Percentiles rank a stretch among this genome's conserved stretches.
phyloP scores from a whole-genome alignment of 2,113 vertebrate species.

The Poeciliopsis prolifica region DNA sequence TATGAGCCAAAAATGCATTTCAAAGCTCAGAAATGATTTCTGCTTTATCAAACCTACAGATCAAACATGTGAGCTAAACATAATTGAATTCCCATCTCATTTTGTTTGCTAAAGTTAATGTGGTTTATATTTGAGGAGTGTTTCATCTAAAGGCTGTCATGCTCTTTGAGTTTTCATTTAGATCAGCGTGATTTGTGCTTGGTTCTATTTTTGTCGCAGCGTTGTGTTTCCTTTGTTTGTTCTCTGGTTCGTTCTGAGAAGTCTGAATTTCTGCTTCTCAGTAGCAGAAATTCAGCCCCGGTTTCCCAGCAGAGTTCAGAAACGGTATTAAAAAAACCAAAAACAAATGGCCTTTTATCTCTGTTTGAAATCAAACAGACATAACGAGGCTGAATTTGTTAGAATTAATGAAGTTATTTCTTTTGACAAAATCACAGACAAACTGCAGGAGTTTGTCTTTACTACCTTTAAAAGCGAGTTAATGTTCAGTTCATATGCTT shows the following conservation, averaged over 20 bases:
- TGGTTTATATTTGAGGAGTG: slow-evolving; percentile 8
- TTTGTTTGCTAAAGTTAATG: slow-evolving; percentile 9
- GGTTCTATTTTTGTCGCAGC: neutral
- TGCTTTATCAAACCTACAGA: neutral
- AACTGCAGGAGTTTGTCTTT: neutral
- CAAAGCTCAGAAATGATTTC: neutral
- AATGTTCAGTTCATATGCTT: neutral
- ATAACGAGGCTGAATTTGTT: neutral
- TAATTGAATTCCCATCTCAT: neutral
- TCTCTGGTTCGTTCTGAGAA: neutral
- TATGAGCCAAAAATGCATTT: too few relatives aligned
- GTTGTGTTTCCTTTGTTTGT: neutral
- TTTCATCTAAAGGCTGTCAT: slow-evolving; percentile 29
- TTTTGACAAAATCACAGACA: neutral
- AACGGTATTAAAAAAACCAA: neutral
- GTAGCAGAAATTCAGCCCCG: neutral
- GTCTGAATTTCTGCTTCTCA: neutral
- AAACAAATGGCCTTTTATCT: neutral
- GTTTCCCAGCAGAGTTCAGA: neutral
- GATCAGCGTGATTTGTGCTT: neutral
- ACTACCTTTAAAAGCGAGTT: neutral
- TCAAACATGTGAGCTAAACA: neutral
- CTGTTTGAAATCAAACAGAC: neutral
- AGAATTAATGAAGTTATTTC: neutral
- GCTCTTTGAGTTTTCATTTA: neutral